phyloP scores from a whole-genome alignment of 1,140 invertebrate species.

The Meloidogyne floridensis region DNA sequence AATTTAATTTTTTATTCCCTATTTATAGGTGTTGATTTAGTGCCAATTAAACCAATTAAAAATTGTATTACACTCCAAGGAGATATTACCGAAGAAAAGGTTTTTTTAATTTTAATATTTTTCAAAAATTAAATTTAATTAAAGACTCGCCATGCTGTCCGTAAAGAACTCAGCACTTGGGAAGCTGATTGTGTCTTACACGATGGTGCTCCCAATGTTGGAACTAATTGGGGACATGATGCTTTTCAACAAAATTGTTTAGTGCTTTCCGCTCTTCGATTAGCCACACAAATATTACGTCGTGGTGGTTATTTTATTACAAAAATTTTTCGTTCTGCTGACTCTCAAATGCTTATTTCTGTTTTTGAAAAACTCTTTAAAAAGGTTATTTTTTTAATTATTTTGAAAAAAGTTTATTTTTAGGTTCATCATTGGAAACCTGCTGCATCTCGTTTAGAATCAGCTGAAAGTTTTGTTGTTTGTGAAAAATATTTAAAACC shows the following conservation, averaged over 20 bases:
- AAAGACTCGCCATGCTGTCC: conserved; percentile 70
- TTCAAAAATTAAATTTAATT: neutral
- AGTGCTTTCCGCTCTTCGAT: conserved; percentile 83
- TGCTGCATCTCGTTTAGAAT: conserved; percentile 93
- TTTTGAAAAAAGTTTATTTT: conserved; percentile 14
- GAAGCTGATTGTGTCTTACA: conserved; percentile 91
- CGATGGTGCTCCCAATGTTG: conserved; percentile 98
- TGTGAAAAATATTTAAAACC: conserved; percentile 92
- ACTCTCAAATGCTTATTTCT: conserved; percentile 92
- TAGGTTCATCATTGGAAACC: conserved; percentile 87
- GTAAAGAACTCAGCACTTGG: conserved; percentile 85
- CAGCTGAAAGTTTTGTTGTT: conserved; percentile 98
- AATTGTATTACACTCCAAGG: conserved; percentile 85
- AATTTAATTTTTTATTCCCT: neutral
- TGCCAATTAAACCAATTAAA: conserved; percentile 87
- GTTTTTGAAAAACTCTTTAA: conserved; percentile 94
- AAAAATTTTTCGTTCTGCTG: conserved; percentile 97
- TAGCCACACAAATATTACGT: conserved; percentile 85
- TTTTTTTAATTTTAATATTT: neutral
- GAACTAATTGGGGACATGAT: conserved; percentile 94
- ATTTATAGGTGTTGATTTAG: conserved; percentile 83
- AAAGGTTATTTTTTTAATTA: conserved; percentile 68
- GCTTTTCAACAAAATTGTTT: conserved; percentile 82
- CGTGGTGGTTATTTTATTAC: conserved; percentile 95
- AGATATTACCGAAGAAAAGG: conserved; percentile 90